A percentile compares a stretch with the other conserved stretches of the same genome.
Evolutionary conservation across 2,113 vertebrate species (phyloP).

Genomic region (Ammospiza nelsoni): DNA sequence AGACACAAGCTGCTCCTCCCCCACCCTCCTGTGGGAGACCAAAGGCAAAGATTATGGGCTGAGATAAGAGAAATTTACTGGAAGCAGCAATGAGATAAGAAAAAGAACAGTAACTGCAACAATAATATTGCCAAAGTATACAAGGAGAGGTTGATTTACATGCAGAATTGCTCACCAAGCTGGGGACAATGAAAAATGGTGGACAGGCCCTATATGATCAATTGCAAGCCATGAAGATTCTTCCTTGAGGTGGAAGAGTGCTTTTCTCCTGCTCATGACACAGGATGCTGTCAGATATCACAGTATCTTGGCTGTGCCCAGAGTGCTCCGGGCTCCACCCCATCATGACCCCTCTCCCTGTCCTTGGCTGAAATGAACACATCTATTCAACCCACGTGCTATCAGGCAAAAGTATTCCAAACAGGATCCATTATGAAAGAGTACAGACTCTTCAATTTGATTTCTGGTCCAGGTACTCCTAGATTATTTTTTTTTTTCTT

Average conservation of each 20-base stretch:
- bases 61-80: neutral
- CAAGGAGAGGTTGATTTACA: neutral
- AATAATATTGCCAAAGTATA: neutral
- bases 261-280: neutral
- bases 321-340: accelerated
- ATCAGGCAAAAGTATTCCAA: neutral
- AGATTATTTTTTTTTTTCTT: neutral
- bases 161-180: neutral
- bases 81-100: neutral
- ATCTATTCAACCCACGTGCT: neutral
- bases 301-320: neutral
- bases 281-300: neutral
- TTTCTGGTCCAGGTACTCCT: neutral
- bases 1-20: neutral
- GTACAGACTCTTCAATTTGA: neutral
- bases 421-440: neutral
- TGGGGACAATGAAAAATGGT: accelerated
- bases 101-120: neutral
- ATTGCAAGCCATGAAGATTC: neutral
- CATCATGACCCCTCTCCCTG: neutral
- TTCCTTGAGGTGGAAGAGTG: neutral
- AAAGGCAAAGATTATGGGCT: neutral
- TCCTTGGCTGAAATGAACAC: neutral
- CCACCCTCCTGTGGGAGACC: neutral
- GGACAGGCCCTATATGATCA: neutral